Evolutionary conservation across 2,888 invertebrate genomes (phyloP), one percentile per base, ranked within the genome.

Genomic region (Aphidius colemani): DNA sequence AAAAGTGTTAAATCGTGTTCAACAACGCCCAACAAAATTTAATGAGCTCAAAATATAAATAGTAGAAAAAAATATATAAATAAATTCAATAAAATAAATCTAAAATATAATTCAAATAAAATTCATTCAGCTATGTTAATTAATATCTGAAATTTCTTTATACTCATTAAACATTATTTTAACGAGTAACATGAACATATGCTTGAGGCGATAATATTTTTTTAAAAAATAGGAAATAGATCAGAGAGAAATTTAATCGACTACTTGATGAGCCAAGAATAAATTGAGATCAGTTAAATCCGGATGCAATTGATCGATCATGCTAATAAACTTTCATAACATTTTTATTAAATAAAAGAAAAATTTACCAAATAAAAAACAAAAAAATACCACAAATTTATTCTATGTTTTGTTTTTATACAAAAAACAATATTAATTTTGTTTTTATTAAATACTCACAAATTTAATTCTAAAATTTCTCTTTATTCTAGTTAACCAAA

Each of bases 231-330:
- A 5, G 5, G 3, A 30, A 30, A 30, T 41, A 55, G 59, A 63
- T 62, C 56, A 53, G 64, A 70, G 69, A 70, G 70, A 70, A 70
- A 70, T 66, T 70, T 69, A 70, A 70, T 70, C 66, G 61, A 62
- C 46, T 44, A 7, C 43, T 41, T 46, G 45, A 64, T 59, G 57
- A 59, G 41, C 55, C n/a, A 30, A 30, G 30, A 30, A 53, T 44
- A 55, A 60, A 60, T 60, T 60, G 59, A 45, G 63, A 49, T 9
- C 53, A 41, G 11, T 7, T 10, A 56, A 18, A 10, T 44, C 41
- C 3, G 30, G 30, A 30, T 30, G 30, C 30, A 30, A 30, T 5
- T 5, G 30, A 30, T 30, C 30, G 5, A 30, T 30, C 30, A 30
- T 30, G 30, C 30, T 30, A 30, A 30, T 30, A 30, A 30, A 30